Evolutionary conservation across 1,140 invertebrate genomes (phyloP), one percentile per base, ranked within the genome.

Genomic region (Zaprionus nigranus): DNA sequence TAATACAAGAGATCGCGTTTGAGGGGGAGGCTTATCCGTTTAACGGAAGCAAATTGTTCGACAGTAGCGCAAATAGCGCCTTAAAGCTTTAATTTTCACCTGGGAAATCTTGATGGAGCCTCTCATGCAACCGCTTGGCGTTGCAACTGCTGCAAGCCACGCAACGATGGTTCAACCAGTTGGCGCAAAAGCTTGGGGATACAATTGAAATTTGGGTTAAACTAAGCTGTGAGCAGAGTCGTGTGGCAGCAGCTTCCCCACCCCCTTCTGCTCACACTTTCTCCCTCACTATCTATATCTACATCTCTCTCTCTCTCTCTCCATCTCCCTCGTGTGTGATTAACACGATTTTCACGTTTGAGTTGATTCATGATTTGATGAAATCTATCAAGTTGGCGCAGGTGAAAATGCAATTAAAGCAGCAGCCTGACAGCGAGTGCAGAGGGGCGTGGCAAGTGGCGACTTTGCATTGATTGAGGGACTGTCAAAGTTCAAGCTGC

Each of bases 401-500:
- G 40, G 40, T 46, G 40, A 46, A 46, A 46, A 46, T 46, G 40
- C 40, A 46, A 46, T 46, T 46, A 46, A 46, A 46, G 40, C 40
- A n/a, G 40, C 40, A n/a, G 40, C 15, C 15, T 7, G 15, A 20
- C 46, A 24, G 20, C n/a, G 2, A 2, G n/a, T n/a, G 3, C 7
- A 17, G 40, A 15, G 5, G 20, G 3, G 46, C 46, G 17, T 51
- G 17, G 46, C 46, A 51, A 22, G 46, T 22, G 40, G 15, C 15
- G 6, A 46, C 40, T 51, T 51, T 20, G 22, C 20, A 51, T 51
- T 51, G 46, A 51, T 51, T 51, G 46, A 51, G 4, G 20, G 46
- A 51, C 46, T 51, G 46, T 51, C 46, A 73, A 12, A 58, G 34
- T 36, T 28, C 46, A 61, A 51, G 46, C 20, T 51, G 46, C 12